Conservation (phyloP, 2,797 vertebrate genomes). For the Cichlasoma orientale region DNA sequence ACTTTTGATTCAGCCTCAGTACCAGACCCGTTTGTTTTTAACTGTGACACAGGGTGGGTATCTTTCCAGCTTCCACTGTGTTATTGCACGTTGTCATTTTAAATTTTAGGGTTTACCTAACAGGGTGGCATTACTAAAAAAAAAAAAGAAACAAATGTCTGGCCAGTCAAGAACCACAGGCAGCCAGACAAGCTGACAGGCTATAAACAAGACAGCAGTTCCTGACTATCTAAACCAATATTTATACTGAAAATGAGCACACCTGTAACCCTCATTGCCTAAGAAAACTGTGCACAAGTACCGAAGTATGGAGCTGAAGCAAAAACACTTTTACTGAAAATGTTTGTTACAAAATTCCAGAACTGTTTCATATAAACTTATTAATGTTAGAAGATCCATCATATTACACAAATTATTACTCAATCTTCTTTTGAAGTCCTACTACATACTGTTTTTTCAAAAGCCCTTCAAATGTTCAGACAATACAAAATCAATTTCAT, state of each 20-base stretch:
- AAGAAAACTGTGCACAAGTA: neutral
- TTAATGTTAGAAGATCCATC: neutral
- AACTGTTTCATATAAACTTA: neutral
- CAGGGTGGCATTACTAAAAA: neutral
- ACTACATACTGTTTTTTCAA: too few relatives aligned
- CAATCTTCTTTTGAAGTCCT: too few relatives aligned
- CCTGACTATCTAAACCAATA: neutral
- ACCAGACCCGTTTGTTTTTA: neutral
- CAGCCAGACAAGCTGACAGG: neutral
- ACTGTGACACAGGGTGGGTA: neutral
- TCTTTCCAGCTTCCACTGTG: neutral
- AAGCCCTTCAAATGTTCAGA: too few relatives aligned
- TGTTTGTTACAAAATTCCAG: neutral
- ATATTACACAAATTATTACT: neutral
- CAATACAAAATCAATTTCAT: too few relatives aligned
- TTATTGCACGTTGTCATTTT: neutral
- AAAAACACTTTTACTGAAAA: neutral
- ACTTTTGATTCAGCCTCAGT: neutral
- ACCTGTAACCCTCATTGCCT: neutral
- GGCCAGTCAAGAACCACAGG: neutral
- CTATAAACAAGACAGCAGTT: conserved; percentile 1
- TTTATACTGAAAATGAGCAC: conserved; percentile 1
- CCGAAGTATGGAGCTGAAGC: neutral
- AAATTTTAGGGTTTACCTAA: neutral
- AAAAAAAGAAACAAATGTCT: neutral